Evolutionary conservation across 1,140 invertebrate species (phyloP), one percentile per base, ranked within the genome.

Genomic region (Sycobia sp.): DNA sequence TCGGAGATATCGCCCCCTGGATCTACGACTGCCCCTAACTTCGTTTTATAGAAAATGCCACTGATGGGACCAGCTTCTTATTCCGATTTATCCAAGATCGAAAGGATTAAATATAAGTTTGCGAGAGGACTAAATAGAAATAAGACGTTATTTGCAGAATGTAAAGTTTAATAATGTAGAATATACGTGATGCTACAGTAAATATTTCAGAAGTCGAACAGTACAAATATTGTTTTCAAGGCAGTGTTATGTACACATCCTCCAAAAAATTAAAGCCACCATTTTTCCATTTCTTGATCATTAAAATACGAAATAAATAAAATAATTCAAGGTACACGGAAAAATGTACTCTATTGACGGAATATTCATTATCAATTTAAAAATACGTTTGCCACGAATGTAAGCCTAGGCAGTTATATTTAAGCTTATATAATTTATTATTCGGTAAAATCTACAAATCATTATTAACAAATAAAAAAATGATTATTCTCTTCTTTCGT

Each of bases 151-250:
- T 36, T 56, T 56, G 27, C 53, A 32, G 53, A 56, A 56, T 25
- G 43, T 32, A n/a, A 62, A 54, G 32, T 62, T 62, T 62, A 62
- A 62, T 62, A 46, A 54, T 54, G n/a, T 38, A 62, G 47, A 61
- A n/a, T n/a, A 62, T 54, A 62, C 29, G 50, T 54, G 50, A 54
- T 62, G 29, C 54, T 62, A 62, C 59, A 62, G 27, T 62, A 62
- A 54, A 54, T 47, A 54, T 54, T 54, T 39, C 11, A 54, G 34
- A 46, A 46, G 22, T 62, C 41, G 32, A 54, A 38, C n/a, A 10
- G 46, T 44, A 62, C 25, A 38, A 62, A 54, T 46, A 54, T 54
- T 23, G 36, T 47, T 27, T 49, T 55, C 49, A 55, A 62, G 60
- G 60, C 60, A 62, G 51, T 62, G 51, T 62, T 34, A 55, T 55